Evolutionary conservation across 2,888 invertebrate species (phyloP).

Genomic region (Calliopum simillimum): DNA sequence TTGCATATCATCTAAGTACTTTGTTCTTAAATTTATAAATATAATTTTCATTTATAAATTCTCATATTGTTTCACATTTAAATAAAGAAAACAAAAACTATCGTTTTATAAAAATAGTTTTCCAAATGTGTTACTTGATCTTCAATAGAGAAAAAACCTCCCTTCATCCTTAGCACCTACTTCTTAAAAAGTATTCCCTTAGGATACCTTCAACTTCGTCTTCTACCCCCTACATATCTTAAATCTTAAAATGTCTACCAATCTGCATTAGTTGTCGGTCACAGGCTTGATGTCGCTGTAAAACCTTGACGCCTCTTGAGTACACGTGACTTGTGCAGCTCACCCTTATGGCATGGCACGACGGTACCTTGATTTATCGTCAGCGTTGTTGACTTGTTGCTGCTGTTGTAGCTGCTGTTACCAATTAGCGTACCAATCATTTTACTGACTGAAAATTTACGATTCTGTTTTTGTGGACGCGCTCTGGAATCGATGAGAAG

Average conservation of each 20-base stretch:
- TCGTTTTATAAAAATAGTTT: too few relatives aligned
- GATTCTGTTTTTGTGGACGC: slow-evolving; percentile 70
- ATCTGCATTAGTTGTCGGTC: slow-evolving; percentile 68
- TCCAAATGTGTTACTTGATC: too few relatives aligned
- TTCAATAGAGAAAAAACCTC: too few relatives aligned
- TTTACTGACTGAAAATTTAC: slow-evolving; percentile 83
- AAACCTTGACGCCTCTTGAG: slow-evolving; percentile 72
- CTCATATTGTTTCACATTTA: not conserved
- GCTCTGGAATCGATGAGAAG: slow-evolving; percentile 76
- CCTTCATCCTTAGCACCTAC: not conserved
- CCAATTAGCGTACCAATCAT: slow-evolving; percentile 73
- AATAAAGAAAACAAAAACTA: not conserved
- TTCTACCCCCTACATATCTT: not conserved
- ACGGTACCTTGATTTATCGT: slow-evolving; percentile 71
- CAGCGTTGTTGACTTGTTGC: slow-evolving; percentile 56
- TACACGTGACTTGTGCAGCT: slow-evolving; percentile 71
- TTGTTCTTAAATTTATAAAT: not conserved
- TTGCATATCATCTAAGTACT: slow-evolving; percentile 9
- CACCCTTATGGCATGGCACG: slow-evolving; percentile 73
- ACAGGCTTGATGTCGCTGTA: slow-evolving; percentile 76
- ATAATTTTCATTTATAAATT: not conserved
- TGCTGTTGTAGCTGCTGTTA: slow-evolving; percentile 47
- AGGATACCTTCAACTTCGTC: too few relatives aligned
- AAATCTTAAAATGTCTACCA: slow-evolving; percentile 43
- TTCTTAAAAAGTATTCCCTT: not conserved